Percentiles rank a stretch among this genome's conserved stretches.
Conservation (phyloP, 2,113 vertebrate species). For the Felis catus region DNA sequence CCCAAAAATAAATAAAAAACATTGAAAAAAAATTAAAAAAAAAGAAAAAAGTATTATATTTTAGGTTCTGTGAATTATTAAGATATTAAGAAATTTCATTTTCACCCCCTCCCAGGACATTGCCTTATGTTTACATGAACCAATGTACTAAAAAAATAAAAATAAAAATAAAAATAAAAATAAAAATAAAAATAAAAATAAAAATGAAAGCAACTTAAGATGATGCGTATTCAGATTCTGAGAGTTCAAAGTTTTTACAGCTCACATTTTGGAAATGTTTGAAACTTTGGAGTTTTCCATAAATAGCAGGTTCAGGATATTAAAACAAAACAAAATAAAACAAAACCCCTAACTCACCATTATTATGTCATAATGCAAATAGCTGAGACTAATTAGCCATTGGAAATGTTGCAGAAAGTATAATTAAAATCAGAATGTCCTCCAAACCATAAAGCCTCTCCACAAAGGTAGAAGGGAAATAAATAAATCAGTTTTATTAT, state of each 20-base stretch:
- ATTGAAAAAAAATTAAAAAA: no score
- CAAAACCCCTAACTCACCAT: neutral
- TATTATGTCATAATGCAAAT: neutral
- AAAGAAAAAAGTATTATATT: neutral
- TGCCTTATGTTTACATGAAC: neutral
- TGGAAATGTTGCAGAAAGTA: neutral
- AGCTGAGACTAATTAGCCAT: neutral
- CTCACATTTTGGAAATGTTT: neutral
- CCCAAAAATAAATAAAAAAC: no score
- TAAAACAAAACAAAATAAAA: neutral
- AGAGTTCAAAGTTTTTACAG: neutral
- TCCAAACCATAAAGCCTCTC: neutral
- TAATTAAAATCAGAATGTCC: neutral
- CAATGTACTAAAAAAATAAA: neutral
- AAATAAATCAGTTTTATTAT: neutral
- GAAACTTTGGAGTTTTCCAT: neutral
- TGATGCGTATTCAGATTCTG: neutral
- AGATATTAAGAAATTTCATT: neutral
- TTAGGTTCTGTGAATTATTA: neutral
- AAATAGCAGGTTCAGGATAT: neutral
- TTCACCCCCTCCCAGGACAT: neutral
- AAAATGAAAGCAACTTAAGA: neutral
- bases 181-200: neutral
- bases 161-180: neutral
- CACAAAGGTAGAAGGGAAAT: neutral